Evolutionary conservation across 2,888 invertebrate genomes (phyloP).

Genomic region (Aromia moschata): DNA sequence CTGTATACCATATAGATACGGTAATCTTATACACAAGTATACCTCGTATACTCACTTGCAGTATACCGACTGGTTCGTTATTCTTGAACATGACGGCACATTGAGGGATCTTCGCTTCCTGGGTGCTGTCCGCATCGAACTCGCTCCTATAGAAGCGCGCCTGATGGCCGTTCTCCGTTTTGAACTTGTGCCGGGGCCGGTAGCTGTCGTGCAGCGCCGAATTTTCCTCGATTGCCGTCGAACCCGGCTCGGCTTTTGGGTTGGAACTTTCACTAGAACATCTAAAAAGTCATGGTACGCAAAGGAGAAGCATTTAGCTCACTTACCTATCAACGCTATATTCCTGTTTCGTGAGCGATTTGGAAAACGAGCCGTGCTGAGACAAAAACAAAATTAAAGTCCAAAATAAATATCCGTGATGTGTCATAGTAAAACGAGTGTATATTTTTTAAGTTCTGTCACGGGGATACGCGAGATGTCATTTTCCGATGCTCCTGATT

Average conservation of each 20-base stretch:
- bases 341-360: conserved; percentile 20
- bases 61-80: conserved; percentile 49
- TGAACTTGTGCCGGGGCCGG: conserved; percentile 35
- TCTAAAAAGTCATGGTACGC: not conserved
- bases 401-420: conserved; percentile 6
- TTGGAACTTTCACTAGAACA: conserved; percentile 7
- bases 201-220: conserved; percentile 37
- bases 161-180: conserved; percentile 25
- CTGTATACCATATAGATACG: no score
- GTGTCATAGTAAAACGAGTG: conserved; percentile 21
- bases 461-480: conserved; percentile 18
- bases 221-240: conserved; percentile 9
- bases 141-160: conserved; percentile 25
- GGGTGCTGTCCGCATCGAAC: conserved; percentile 23
- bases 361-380: conserved; percentile 13
- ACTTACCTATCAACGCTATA: conserved; percentile 21
- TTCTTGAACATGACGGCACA: conserved; percentile 50
- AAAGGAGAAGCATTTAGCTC: not conserved
- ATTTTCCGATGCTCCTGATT: conserved; percentile 15
- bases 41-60: conserved; percentile 40
- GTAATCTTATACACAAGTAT: no score
- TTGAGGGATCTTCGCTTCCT: conserved; percentile 23
- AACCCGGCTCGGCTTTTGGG: not conserved
- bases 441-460: conserved; percentile 23
- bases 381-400: conserved; percentile 15